Base-by-base conservation (phyloP, 2,888 invertebrate species). In the Macaria liturata region DNA sequence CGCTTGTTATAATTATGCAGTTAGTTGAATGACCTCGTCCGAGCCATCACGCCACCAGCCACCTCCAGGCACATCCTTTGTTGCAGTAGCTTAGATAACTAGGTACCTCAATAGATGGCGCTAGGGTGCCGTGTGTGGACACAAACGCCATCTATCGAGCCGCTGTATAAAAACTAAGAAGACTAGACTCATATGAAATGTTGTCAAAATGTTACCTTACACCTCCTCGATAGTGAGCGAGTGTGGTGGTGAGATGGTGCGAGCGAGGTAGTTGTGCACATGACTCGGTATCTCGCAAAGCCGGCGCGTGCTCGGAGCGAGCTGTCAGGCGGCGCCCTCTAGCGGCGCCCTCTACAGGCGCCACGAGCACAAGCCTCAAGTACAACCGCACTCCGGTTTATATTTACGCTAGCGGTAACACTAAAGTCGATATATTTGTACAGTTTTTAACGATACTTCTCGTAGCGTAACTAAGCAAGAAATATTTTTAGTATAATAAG, bases 401-500 rank as follows among this genome's bases (percentile, higher is more conserved):
- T 74, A 66, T 67, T 69, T 75, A 79, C 84, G 86, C 86, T 84
- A 84, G 83, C 80, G 72, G 74, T 80, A 59, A 81, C 81, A 76
- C 76, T 79, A 70, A 74, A 74, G 76, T 86, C 74, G 80, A 83
- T 81, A 85, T 83, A 87, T 91, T 90, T 91, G 91, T 91, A 91
- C 91, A 91, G 91, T 88, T 89, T 87, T 86, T 88, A 88, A 85
- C 80, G 80, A 87, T 88, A 76, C 86, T 86, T 90, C 87, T 90
- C 83, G 86, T 91, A 91, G 91, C 74, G 74, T 72, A 70, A 79
- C 71, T 89, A 89, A 90, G 90, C 88, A 83, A 90, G 81, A 89
- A 87, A 88, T 88, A 89, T 89, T 91, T 84, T 88, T 88, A 90
- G 89, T 84, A 85, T 86, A 78, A 74, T 91, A 90, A 91, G 89